Evolutionary conservation across 2,888 invertebrate genomes (phyloP), one percentile per base, ranked within the genome.

Genomic region (Hipparchia sbordonii): DNA sequence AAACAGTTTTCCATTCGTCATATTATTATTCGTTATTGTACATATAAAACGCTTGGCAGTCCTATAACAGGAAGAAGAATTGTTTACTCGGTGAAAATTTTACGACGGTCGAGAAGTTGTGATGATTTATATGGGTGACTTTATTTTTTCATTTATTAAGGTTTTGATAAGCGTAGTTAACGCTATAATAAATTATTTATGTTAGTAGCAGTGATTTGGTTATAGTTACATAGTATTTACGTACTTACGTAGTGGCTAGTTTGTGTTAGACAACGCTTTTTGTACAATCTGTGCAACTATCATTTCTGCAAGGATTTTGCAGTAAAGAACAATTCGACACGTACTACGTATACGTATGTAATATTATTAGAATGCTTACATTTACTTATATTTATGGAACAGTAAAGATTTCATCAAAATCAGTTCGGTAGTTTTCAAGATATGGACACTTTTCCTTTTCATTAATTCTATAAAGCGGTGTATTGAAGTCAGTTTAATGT

Each of bases 51-150:
- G n/a, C 52, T 72, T 48, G 3, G 45, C 60, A 66, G 63, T 57
- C 71, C 66, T 71, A 61, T 56, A 68, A 13, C 46, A 12, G 56
- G n/a, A 71, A 69, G 65, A 56, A 62, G 54, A 67, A 63, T 63
- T 73, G 33, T 69, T 75, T 68, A 63, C 65, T 60, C 13, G 46
- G 67, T 62, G 61, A 71, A 60, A 60, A 70, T 67, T 73, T 73
- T 61, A 73, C 61, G 62, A 67, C 61, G 48, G 48, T 51, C 4
- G 61, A 54, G 73, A 70, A 59, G 51, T 60, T 54, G 60, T 23
- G 33, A 39, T 65, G 72, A 65, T 63, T 65, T 72, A 65, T 65
- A 70, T 9, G 46, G 52, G 63, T 62, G 61, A 45, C 45, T 69
- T 12, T 69, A 54, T 54, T 65, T 33, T 65, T 51, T 65, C 6